Base-by-base conservation (phyloP, 2,113 vertebrate species). In the Labrus mixtus region DNA sequence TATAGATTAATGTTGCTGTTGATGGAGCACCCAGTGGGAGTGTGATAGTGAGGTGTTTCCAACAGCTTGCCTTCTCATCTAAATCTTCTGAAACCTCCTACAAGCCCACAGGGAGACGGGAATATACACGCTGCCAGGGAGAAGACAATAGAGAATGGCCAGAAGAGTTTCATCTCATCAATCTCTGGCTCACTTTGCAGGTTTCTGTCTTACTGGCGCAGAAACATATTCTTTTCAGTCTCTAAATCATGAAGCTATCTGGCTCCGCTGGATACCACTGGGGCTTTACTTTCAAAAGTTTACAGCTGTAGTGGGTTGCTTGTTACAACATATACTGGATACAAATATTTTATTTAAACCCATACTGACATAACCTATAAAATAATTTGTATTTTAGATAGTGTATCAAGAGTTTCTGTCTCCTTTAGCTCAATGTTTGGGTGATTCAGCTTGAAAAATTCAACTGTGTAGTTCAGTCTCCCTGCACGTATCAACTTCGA, bases 1-100 rank as follows among this genome's bases (percentile, higher is more conserved):
- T 85, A 85, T 82, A 81, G 83, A 90, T 82, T 85, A 89, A 79
- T 82, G 82, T 75, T 73, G 72, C 77, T 80, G 87, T 76, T 91
- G 90, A 87, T 85, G 75, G 73, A 88, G 82, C 68, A 60, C 90
- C 87, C 89, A 87, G 73, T 80, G 86, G 88, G 92, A 91, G 87
- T 91, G 84, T 61, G 83, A 86, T 74, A 45, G 68, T 73, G 85
- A 90, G 90, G 86, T 90, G 88, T 86, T 91, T 87, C 83, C 90
- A 92, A 74, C 78, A 86, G 68, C 82, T 76, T 70, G 73, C 65
- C 68, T 78, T 87, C 88, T 88, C 88, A 86, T 89, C 87, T 85
- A 79, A 86, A 85, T 90, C 88, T 90, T 87, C 75, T 84, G 76
- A 85, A 89, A 81, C 73, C 81, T 80, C 85, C 78, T 76, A 85